Evolutionary conservation across 1,140 invertebrate genomes (phyloP), one percentile per base, ranked within the genome.

Genomic region (Frieseomelitta varia): DNA sequence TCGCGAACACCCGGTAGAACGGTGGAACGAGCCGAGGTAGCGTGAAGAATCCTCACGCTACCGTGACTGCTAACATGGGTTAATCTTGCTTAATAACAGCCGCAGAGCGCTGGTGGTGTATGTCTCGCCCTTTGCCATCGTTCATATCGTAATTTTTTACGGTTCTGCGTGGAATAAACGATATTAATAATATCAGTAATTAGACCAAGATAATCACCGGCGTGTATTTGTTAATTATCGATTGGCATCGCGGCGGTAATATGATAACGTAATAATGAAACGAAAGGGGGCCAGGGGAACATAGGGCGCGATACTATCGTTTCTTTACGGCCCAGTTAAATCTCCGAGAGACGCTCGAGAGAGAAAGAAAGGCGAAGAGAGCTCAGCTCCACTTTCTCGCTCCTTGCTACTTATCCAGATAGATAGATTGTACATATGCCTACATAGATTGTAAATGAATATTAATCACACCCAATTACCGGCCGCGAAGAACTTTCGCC

Each of bases 61-160:
- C 80, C 80, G 76, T 86, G 84, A 88, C 88, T 88, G 87, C 87
- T 86, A 89, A 89, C 87, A 88, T 80, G 87, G 77, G 73, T 89
- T 89, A 89, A 89, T 89, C 88, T 88, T 69, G 79, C 87, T 89
- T 89, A 89, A 89, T 89, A 89, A 89, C 87, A 89, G 77, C 55
- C 80, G 81, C 63, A 67, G 77, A 79, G 76, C 63, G 15, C 17
- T 56, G 55, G 55, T 56, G 71, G 84, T 80, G 80, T 85, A 76
- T 88, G 80, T 86, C 85, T 89, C 76, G 81, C 78, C 85, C 85
- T 88, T 89, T 84, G 82, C 65, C 88, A 80, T 88, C 78, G 81
- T 89, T 75, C 80, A 79, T 76, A 79, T 86, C 85, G 78, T 85
- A 88, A 86, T 89, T 89, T 89, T 89, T 89, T 81, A 82, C 87